Percentiles rank a stretch among this genome's conserved stretches.
Evolutionary conservation across 1,140 invertebrate genomes (phyloP).

Genomic region (Microplitis demolitor): DNA sequence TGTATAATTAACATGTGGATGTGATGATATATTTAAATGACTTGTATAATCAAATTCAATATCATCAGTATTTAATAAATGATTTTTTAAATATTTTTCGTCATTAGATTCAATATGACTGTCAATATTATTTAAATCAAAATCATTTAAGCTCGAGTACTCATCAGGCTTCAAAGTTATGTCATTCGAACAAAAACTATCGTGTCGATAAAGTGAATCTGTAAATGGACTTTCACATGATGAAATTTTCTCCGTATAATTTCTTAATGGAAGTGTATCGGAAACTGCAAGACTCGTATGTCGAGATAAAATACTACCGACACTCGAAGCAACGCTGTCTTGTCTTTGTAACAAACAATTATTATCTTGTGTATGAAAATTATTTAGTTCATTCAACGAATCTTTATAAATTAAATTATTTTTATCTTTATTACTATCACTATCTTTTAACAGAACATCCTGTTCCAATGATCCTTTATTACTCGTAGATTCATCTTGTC

Average conservation of each 20-base stretch:
- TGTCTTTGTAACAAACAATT: slow-evolving; percentile 28
- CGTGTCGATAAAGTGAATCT: slow-evolving; percentile 27
- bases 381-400: neutral
- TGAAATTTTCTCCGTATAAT: slow-evolving; percentile 14
- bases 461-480: slow-evolving; percentile 11
- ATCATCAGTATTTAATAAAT: neutral
- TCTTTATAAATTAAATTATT: too few relatives aligned
- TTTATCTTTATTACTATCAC: slow-evolving; percentile 1
- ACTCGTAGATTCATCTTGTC: slow-evolving; percentile 17
- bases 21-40: slow-evolving; percentile 25
- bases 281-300: slow-evolving; percentile 38
- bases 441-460: neutral
- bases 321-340: slow-evolving; percentile 35
- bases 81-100: neutral
- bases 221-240: slow-evolving; percentile 14
- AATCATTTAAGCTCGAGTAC: slow-evolving; percentile 22
- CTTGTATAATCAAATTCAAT: slow-evolving; percentile 28
- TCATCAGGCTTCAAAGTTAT: slow-evolving; percentile 32
- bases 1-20: slow-evolving; percentile 36
- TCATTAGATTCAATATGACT: slow-evolving; percentile 13
- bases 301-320: slow-evolving; percentile 41
- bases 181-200: slow-evolving; percentile 40
- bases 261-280: slow-evolving; percentile 32
- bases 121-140: slow-evolving; percentile 5
- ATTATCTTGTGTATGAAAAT: slow-evolving; percentile 28